phyloP scores from a whole-genome alignment of 2,888 invertebrate species.

The Pandemis cinnamomeana region DNA sequence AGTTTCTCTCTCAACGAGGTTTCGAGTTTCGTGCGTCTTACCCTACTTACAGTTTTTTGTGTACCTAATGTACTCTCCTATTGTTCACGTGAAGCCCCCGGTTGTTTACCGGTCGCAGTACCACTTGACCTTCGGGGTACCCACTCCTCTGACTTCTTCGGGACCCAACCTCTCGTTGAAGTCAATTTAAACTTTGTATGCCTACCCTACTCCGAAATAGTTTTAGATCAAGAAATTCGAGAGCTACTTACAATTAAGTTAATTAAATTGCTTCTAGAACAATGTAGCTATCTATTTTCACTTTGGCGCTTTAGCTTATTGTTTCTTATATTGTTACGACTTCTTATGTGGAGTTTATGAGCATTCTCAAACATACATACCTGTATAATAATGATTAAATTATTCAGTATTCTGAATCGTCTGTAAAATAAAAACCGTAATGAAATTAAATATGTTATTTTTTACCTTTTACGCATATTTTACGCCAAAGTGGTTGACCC shows the following conservation, averaged over 20 bases:
- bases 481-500: constrained; percentile 13
- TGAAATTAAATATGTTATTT: not conserved
- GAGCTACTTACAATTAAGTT: constrained; percentile 20
- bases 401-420: not conserved
- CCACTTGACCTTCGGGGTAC: constrained; percentile 29
- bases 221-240: constrained; percentile 28
- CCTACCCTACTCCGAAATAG: constrained; percentile 22
- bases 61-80: constrained; percentile 22
- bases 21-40: constrained; percentile 33
- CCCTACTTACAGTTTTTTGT: constrained; percentile 29
- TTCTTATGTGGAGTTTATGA: not conserved
- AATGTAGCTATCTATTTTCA: constrained; percentile 9
- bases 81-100: constrained; percentile 28
- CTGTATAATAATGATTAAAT: not conserved
- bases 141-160: constrained; percentile 13
- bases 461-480: constrained; percentile 7
- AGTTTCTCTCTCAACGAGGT: constrained; percentile 25
- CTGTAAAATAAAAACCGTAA: not conserved
- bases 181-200: constrained; percentile 34
- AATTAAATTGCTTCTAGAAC: constrained; percentile 27
- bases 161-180: constrained; percentile 26
- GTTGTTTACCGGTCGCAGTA: constrained; percentile 24
- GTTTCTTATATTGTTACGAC: not conserved
- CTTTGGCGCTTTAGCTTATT: constrained; percentile 1
- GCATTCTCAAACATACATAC: not conserved